A percentile compares a stretch with the other conserved stretches of the same genome.
Evolutionary conservation across 2,888 invertebrate species (phyloP).

Genomic region (Hecatera dysodea): DNA sequence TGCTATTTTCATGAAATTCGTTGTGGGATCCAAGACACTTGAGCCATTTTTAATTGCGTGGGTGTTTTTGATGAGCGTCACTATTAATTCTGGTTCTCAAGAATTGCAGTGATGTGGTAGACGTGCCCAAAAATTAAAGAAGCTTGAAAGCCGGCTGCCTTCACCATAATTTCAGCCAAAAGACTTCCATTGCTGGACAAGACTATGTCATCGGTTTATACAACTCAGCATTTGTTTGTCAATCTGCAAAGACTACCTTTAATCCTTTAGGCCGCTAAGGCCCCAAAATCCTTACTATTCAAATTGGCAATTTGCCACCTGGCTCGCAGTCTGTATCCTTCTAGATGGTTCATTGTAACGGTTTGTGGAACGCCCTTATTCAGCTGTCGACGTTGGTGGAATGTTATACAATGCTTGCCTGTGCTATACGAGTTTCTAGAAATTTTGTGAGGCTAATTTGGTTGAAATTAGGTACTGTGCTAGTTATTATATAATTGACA

Average conservation of each 20-base stretch:
- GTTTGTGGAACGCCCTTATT: constrained; percentile 3
- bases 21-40: too few species aligned
- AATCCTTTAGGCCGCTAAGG: not conserved
- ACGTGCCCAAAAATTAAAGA: too few species aligned
- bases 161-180: too few species aligned
- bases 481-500: too few species aligned
- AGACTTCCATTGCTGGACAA: too few species aligned
- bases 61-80: too few species aligned
- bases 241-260: not conserved
- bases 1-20: too few species aligned
- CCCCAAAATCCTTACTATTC: not conserved
- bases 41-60: too few species aligned
- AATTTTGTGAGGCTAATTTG: not conserved
- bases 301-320: constrained; percentile 42
- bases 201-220: not conserved
- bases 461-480: not conserved
- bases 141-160: too few species aligned
- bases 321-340: constrained; percentile 15
- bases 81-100: too few species aligned
- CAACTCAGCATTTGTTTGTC: not conserved
- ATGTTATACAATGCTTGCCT: constrained; percentile 20
- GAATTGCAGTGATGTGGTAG: too few species aligned
- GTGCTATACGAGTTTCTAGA: not conserved
- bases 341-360: constrained; percentile 18
- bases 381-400: not conserved